phyloP scores from a whole-genome alignment of 2,113 vertebrate genomes.

The Serinus canaria region DNA sequence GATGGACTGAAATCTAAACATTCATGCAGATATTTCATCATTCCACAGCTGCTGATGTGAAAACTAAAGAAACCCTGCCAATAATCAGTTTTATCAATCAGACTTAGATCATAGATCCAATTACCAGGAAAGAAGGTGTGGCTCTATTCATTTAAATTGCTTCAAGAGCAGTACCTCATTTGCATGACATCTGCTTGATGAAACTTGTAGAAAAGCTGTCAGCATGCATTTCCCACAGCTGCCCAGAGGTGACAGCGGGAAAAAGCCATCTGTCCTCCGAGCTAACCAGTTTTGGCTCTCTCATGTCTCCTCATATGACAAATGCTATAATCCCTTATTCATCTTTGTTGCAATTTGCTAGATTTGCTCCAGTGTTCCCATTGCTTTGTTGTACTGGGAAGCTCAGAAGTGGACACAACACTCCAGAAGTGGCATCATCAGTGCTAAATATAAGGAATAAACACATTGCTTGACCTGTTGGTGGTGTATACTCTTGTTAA shows the following conservation, averaged over 20 bases:
- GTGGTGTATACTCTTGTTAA: not conserved
- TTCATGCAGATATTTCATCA: not conserved
- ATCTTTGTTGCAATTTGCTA: not conserved
- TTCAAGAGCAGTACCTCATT: not conserved
- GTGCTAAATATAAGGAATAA: not conserved
- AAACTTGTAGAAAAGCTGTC: not conserved
- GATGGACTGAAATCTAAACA: not conserved
- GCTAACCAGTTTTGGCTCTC: not conserved
- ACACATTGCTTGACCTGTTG: not conserved
- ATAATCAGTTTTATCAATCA: not conserved
- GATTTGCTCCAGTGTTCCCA: not conserved
- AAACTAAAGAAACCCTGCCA: not conserved
- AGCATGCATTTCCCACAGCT: not conserved
- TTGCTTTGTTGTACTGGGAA: not conserved
- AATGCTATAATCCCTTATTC: not conserved
- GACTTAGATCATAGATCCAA: not conserved
- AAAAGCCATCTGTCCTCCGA: not conserved
- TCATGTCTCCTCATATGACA: not conserved
- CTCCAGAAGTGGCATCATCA: not conserved
- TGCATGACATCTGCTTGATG: not conserved
- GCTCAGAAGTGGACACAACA: not conserved
- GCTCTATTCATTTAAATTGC: not conserved
- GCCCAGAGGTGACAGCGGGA: not conserved
- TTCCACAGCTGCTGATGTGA: not conserved
- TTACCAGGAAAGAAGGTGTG: not conserved